A percentile compares a stretch with the other conserved stretches of the same genome.
Evolutionary conservation across 2,113 vertebrate genomes (phyloP).

Genomic region (Oceanodroma tethys): DNA sequence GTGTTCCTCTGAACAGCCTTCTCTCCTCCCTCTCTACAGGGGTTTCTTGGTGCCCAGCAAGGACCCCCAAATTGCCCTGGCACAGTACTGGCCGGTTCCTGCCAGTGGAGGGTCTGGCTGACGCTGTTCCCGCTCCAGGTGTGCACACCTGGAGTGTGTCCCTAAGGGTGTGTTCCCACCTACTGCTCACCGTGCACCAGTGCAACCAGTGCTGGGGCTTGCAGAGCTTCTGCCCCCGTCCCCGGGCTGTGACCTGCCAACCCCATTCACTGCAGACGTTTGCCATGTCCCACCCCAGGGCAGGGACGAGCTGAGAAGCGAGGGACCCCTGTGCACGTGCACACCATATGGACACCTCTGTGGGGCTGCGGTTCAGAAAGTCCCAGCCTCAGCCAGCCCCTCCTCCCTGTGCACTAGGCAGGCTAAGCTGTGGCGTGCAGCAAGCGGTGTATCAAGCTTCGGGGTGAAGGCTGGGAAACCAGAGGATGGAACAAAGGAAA

Average conservation of each 20-base stretch:
- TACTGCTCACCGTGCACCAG: background rate
- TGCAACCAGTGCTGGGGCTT: background rate
- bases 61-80: background rate
- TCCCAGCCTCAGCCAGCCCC: background rate
- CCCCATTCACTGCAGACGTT: background rate
- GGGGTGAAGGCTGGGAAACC: background rate
- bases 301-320: background rate
- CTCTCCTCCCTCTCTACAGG: background rate
- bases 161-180: background rate
- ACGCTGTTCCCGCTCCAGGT: background rate
- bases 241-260: background rate
- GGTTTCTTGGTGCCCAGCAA: background rate
- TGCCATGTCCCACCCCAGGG: background rate
- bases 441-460: background rate
- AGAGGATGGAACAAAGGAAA: background rate
- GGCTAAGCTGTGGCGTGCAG: background rate
- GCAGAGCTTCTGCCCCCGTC: background rate
- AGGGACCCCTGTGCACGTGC: rapidly evolving
- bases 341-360: background rate
- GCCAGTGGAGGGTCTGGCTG: background rate
- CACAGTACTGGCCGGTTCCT: background rate
- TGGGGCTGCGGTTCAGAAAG: background rate
- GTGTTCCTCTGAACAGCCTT: background rate
- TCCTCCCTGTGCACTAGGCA: background rate
- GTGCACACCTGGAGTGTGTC: background rate